Conservation (phyloP, 2,113 vertebrate species). For the Trichomycterus rosablanca region DNA sequence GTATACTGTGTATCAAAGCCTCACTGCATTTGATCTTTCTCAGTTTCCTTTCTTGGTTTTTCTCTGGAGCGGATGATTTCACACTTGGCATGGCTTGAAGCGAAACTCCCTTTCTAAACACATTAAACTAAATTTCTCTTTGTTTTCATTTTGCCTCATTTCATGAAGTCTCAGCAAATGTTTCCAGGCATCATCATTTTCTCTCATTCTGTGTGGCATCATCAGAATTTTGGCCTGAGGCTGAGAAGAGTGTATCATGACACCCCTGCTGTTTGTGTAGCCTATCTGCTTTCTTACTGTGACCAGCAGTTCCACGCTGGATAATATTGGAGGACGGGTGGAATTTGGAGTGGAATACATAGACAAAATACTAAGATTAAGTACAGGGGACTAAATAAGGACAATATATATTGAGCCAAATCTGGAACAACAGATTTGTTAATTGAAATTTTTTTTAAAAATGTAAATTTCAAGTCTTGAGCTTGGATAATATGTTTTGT, state of each 20-base stretch:
- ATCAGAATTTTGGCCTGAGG: conserved; percentile 14
- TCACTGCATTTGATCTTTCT: conserved; percentile 31
- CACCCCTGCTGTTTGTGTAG: conserved; percentile 18
- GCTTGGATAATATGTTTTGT: no score
- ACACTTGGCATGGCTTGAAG: conserved; percentile 28
- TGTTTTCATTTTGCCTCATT: conserved; percentile 7
- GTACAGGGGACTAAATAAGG: no score
- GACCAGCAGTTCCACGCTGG: conserved; percentile 5
- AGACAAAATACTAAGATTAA: no score
- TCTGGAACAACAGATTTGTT: no score
- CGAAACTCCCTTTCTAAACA: conserved; percentile 29
- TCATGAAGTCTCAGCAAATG: conserved; percentile 24
- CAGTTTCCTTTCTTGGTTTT: conserved; percentile 43
- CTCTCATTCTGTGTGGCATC: not conserved
- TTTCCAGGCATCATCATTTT: conserved; percentile 7
- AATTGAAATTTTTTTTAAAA: no score
- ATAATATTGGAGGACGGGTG: no score
- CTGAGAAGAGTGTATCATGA: not conserved
- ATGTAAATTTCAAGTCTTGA: no score
- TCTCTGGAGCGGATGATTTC: conserved; percentile 30
- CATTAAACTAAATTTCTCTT: conserved; percentile 1
- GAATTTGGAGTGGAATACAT: no score
- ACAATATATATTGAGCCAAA: no score
- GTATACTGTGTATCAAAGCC: no score
- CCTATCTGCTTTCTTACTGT: conserved; percentile 1